Base-by-base conservation (phyloP, 2,888 invertebrate species). In the Pheosia gnoma region DNA sequence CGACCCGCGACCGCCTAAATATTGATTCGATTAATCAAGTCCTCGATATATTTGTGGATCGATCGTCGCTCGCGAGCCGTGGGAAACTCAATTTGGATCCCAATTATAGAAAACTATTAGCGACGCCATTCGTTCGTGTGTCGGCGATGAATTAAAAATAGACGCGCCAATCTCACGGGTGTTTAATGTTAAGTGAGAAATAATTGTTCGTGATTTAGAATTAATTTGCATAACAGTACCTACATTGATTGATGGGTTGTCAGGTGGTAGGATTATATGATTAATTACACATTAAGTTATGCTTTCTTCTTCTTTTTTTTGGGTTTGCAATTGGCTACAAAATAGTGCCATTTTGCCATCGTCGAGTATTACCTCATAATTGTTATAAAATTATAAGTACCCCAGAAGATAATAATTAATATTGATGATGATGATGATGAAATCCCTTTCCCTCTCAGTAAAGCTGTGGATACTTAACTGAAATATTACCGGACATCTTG, bases 81-180 rank as follows among this genome's bases (percentile, higher is more conserved):
- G 82, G 80, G 83, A 83, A 83, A 82, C 78, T 81, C 82, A 75
- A 84, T 86, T 82, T 72, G 74, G 75, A 78, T 80, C 74, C 81
- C 79, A 79, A 82, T 81, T 82, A 86, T 85, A 81, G 81, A 79
- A 86, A 85, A 82, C 84, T 83, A 81, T 85, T 81, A 79, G 70
- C 72, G 62, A 63, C 57, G 66, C 72, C 63, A 67, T 61, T 62
- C 70, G 76, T 70, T 79, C 72, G 77, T 73, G 72, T 73, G 70
- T 72, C 63, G 75, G 72, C 74, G 70, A 78, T 82, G 82, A 82
- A 83, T 83, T 74, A 77, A 83, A 83, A 81, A 77, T 74, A 66
- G 73, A 77, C 74, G 70, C 67, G 76, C 77, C 83, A 80, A 83
- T 83, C 79, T 78, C 76, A 77, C 76, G 81, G 70, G 59, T 71